Base-by-base conservation (phyloP, 1,140 invertebrate genomes). In the Plutomurus gul region DNA sequence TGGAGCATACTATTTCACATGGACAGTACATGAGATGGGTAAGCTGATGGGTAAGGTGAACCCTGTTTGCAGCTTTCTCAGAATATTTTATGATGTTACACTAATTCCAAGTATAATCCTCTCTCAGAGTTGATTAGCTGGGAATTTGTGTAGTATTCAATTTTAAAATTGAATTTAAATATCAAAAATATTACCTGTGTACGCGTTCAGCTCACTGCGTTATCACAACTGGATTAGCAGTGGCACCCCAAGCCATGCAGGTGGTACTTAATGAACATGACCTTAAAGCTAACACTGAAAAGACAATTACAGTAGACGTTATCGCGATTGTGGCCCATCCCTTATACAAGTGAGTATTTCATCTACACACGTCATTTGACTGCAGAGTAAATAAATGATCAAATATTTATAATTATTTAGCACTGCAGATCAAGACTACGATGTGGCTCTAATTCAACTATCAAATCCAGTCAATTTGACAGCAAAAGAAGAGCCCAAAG, bases 201-300 rank as follows among this genome's bases (percentile, higher is more conserved):
- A 43, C 11, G 11, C n/a, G 39, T 43, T 10, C n/a, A 56, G 81
- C 81, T 33, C 82, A 82, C 70, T 82, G 82, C 27, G 79, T 81
- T 3, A 76, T 80, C 22, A 78, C 76, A 0, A 82, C 78, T 18
- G 78, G 80, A 20, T 36, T 56, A 56, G 36, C 33, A 16, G 37
- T 77, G 2, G 11, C 65, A 0, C 30, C 77, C 39, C 79, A 76
- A 4, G 27, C 27, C 13, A 56, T 73, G 7, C 76, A 51, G 25
- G 79, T 82, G 0, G 49, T 81, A 8, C 46, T 82, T 5, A 81
- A 80, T 56, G 82, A 77, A 82, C 40, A 47, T 77, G 16, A 72
- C 46, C 20, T 76, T 51, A 27, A 40, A 47, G 1, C 75, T 11
- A 27, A 79, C 81, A 25, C n/a, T n/a, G 60, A 25, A 5, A 25